Conservation (phyloP, 2,888 invertebrate genomes). For the Octonoba sinensis region DNA sequence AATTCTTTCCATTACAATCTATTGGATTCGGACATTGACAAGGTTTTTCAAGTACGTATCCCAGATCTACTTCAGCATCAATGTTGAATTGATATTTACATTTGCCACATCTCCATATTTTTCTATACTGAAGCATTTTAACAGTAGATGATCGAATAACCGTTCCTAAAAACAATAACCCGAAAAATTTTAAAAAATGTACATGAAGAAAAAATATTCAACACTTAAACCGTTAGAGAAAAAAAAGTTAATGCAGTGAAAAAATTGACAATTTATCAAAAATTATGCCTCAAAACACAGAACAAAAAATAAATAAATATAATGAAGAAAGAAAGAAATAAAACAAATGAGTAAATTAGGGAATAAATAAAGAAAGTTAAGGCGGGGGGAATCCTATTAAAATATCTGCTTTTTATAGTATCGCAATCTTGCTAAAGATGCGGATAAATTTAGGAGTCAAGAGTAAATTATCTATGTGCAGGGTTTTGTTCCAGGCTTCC, state of each 20-base stretch:
- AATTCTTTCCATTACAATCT: conserved; percentile 75
- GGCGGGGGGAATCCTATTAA: no score
- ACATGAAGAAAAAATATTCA: not conserved
- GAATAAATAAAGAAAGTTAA: no score
- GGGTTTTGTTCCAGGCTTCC: no score
- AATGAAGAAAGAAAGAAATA: no score
- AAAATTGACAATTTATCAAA: no score
- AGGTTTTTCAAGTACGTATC: conserved; percentile 76
- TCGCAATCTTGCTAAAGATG: no score
- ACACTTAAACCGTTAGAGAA: not conserved
- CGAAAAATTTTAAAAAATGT: not conserved
- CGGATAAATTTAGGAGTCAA: no score
- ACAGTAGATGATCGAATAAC: conserved; percentile 82
- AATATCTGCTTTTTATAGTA: no score
- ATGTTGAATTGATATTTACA: conserved; percentile 80
- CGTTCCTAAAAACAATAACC: conserved; percentile 75
- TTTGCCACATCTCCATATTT: conserved; percentile 81
- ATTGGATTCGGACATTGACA: conserved; percentile 75
- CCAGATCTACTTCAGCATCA: conserved; percentile 78
- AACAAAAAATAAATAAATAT: not conserved
- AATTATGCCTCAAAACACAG: not conserved
- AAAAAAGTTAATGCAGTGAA: not conserved
- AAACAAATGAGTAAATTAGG: no score
- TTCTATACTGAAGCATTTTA: conserved; percentile 82
- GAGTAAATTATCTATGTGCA: no score